phyloP scores from a whole-genome alignment of 2,113 vertebrate species.

The Galemys pyrenaicus region DNA sequence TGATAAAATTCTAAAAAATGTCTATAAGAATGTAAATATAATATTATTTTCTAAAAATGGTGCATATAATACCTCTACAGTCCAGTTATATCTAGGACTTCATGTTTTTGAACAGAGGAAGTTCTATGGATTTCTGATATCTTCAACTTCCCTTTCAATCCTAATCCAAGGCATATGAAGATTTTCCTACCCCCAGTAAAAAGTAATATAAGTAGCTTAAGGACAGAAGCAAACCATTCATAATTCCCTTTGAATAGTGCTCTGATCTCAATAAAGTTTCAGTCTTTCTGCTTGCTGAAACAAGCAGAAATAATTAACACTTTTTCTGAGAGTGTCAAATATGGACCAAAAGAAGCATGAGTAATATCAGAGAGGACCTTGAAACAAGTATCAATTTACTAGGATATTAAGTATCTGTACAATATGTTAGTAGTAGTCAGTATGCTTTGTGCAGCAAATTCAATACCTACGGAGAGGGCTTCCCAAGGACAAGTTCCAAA shows the following conservation, averaged over 20 bases:
- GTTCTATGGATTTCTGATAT: background rate
- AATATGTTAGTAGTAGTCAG: background rate
- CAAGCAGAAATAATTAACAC: background rate
- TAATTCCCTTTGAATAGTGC: background rate
- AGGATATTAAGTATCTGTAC: background rate
- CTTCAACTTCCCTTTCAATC: background rate
- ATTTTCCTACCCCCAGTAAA: background rate
- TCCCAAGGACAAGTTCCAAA: background rate
- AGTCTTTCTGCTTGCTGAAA: background rate
- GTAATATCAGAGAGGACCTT: background rate
- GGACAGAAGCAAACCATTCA: background rate
- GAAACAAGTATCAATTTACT: background rate
- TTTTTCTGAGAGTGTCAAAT: background rate
- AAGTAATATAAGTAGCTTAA: background rate
- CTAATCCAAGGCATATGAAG: background rate
- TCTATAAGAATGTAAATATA: background rate
- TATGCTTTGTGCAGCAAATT: background rate
- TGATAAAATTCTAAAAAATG: constrained; percentile 24
- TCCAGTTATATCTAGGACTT: background rate
- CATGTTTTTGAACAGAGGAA: background rate
- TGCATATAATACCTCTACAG: background rate
- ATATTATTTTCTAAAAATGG: background rate
- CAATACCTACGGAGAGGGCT: background rate
- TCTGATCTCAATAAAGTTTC: background rate
- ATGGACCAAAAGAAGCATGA: background rate